A percentile compares a stretch with the other conserved stretches of the same genome.
These are phyloP conservation scores for Smittia aterrima DNA, from an alignment of 2,888 invertebrate species.

Conservation along the genomic window DNA sequence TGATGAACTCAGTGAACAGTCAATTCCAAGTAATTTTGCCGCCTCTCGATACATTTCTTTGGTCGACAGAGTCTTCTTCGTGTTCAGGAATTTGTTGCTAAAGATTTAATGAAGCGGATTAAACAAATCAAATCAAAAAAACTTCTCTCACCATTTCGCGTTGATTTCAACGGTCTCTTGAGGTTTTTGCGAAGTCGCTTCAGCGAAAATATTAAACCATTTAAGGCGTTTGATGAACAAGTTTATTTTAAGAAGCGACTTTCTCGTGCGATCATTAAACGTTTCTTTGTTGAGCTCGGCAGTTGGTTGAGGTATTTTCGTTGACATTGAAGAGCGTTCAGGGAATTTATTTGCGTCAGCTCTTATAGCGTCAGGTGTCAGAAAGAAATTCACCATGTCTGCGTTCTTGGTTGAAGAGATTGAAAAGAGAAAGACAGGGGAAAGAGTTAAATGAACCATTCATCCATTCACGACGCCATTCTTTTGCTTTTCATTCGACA, in stretches of 20 bases:
- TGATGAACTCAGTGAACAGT: constrained; percentile 60
- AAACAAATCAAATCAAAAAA: not conserved
- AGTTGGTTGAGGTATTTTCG: constrained; percentile 31
- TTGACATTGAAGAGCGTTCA: not conserved
- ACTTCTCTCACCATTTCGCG: not conserved
- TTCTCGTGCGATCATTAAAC: constrained; percentile 37
- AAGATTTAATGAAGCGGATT: not conserved
- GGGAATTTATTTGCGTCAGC: not conserved
- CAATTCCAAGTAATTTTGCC: constrained; percentile 58
- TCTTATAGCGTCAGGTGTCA: constrained; percentile 21
- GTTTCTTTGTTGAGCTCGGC: constrained; percentile 18
- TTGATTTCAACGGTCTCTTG: not conserved
- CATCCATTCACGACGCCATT: not conserved
- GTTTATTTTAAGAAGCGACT: constrained; percentile 36
- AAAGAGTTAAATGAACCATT: constrained; percentile 24
- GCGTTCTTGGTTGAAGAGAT: too few relatives aligned
- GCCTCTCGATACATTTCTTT: constrained; percentile 59
- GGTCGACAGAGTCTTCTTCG: constrained; percentile 52
- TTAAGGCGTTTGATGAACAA: constrained; percentile 39
- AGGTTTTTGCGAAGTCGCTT: not conserved
- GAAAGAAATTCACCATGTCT: constrained; percentile 38
- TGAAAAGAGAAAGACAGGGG: too few relatives aligned
- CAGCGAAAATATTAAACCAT: constrained; percentile 36
- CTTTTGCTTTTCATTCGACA: not conserved
- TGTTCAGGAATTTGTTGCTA: not conserved